Evolutionary conservation across 30 jellyfish, hydroid and myxozoan species (phyloP).

Genomic region (Pseudorhiza aurosa): DNA sequence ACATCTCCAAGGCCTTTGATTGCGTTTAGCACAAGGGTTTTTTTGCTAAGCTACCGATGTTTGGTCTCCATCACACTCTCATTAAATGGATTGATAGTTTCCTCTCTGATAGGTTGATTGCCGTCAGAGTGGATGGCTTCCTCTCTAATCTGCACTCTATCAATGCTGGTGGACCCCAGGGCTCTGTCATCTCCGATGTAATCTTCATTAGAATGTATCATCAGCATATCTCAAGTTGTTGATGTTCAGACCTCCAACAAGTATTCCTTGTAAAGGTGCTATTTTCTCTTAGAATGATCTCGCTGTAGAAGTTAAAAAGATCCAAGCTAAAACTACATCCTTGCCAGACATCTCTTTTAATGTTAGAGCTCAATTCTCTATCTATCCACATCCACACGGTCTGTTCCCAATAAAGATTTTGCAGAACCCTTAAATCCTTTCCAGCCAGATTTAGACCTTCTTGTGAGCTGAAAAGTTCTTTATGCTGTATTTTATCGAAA

Average conservation of each 20-base stretch:
- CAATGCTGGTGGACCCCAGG: no score
- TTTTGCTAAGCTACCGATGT: no score
- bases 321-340: constrained; percentile 7
- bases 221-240: constrained; percentile 16
- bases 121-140: no score
- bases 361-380: background rate
- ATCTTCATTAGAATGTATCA: no score
- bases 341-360: constrained; percentile 7
- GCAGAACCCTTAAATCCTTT: constrained; percentile 1
- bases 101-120: no score
- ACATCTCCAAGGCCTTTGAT: no score
- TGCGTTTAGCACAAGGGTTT: no score
- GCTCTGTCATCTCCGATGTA: no score
- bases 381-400: constrained; percentile 17
- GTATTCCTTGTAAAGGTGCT: background rate
- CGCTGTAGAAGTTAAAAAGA: background rate
- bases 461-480: background rate
- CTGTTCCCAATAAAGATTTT: constrained; percentile 22
- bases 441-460: background rate
- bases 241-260: background rate
- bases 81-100: no score
- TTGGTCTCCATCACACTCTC: no score
- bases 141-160: no score
- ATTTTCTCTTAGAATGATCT: background rate
- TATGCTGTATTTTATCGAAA: constrained; percentile 1